Base-by-base conservation (phyloP, 2,113 vertebrate genomes). In the Gymnorhina tibicen region DNA sequence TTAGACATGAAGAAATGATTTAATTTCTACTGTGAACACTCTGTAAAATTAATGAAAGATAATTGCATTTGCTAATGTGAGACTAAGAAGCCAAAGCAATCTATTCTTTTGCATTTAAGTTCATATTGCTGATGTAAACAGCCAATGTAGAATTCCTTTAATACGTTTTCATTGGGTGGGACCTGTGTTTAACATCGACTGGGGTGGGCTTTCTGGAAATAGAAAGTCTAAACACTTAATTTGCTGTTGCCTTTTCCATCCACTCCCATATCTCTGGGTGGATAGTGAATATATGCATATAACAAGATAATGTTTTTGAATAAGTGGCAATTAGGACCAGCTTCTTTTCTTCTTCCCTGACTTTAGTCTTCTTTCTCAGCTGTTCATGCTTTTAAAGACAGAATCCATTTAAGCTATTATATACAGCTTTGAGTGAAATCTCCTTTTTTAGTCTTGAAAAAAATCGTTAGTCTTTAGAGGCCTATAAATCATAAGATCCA, bases 31-130 rank as follows among this genome's bases (percentile, higher is more conserved):
- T 87, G 87, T 94, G 96, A 97, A 86, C 70, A 84, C 53, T 63
- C 58, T 93, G 39, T 95, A 97, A 93, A 95, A 98, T 96, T 97
- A 97, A 95, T 96, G 85, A 95, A 94, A 91, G 91, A 84, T 94
- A 97, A 98, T 96, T 93, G 85, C 58, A 10, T 93, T 92, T 93
- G 66, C 84, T 96, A 91, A 96, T 92, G 85, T 49, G 87, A 93
- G 58, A 91, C 68, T 94, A 59, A 83, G 85, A 94, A 95, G 55
- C 69, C 72, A 81, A 94, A 96, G 78, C 68, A 73, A 72, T 84
- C 44, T 81, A 21, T 79, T 91, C 89, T 88, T 91, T 87, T 64
- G 27, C 76, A 64, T 87, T 83, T 84, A 78, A 91, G 60, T 93
- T 95, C 49, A 23, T 49, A 47, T 30, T 93, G 78, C 87, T 89